Percentiles rank a stretch among this genome's conserved stretches.
These are phyloP conservation scores for Xenopus laevis DNA, from an alignment of 2,113 vertebrate genomes.

Conservation along the genomic window DNA sequence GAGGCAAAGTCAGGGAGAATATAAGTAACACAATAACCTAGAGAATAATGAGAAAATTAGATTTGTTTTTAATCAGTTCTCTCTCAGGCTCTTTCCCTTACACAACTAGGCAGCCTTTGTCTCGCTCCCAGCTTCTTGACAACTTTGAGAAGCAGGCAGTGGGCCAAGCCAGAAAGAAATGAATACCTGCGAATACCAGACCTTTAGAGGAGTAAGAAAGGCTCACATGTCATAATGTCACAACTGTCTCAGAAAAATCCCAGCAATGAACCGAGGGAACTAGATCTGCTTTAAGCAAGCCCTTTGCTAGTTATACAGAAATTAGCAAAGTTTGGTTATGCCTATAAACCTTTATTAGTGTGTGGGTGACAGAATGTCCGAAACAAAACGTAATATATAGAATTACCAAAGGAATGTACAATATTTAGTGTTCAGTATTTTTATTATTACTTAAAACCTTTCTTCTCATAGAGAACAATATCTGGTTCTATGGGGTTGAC, in stretches of 20 bases:
- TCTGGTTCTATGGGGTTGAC: too few species aligned
- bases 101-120: constrained; percentile 46
- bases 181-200: constrained; percentile 44
- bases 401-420: too few species aligned
- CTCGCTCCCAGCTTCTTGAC: constrained; percentile 44
- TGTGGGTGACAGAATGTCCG: too few species aligned
- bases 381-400: too few species aligned
- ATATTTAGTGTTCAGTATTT: too few species aligned
- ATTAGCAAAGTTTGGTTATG: background rate
- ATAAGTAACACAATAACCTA: constrained; percentile 38
- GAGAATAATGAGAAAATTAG: constrained; percentile 29
- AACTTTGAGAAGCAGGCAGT: constrained; percentile 32
- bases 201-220: constrained; percentile 28
- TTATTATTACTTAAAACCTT: too few species aligned
- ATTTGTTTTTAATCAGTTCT: constrained; percentile 32
- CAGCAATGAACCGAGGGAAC: constrained; percentile 40
- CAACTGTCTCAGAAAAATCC: constrained; percentile 43
- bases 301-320: constrained; percentile 4
- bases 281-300: constrained; percentile 26
- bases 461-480: too few species aligned
- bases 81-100: constrained; percentile 33
- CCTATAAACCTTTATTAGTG: too few species aligned
- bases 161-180: constrained; percentile 48
- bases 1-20: constrained; percentile 29
- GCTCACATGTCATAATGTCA: constrained; percentile 16